These are phyloP conservation scores for Coleophora flavipennella DNA, from an alignment of 2,888 invertebrate genomes.

Conservation along the genomic window DNA sequence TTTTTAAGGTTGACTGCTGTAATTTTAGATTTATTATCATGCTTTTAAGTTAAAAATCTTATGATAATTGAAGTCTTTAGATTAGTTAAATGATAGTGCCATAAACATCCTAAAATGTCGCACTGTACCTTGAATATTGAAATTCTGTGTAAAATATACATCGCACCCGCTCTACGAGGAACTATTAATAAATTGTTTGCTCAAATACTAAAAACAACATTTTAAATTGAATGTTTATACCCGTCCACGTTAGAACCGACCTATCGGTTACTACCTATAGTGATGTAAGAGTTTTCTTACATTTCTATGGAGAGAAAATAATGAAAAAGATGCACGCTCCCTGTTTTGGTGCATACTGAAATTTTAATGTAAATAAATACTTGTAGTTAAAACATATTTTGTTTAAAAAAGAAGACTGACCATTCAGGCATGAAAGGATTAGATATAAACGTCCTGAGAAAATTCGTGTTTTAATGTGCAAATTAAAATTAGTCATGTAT, in stretches of 20 bases:
- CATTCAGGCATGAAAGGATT: conserved; percentile 61
- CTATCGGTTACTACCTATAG: too few species aligned
- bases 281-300: too few species aligned
- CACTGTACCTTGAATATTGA: conserved; percentile 27
- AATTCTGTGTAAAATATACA: too few species aligned
- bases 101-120: conserved; percentile 32
- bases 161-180: too few species aligned
- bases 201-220: too few species aligned
- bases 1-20: conserved; percentile 1
- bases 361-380: conserved; percentile 45
- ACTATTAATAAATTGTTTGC: too few species aligned
- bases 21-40: neutral
- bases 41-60: too few species aligned
- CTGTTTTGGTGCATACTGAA: too few species aligned
- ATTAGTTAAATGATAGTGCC: conserved; percentile 35
- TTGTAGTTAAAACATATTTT: conserved; percentile 48
- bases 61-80: neutral
- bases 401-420: conserved; percentile 71
- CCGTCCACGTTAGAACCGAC: too few species aligned
- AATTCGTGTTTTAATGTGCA: conserved; percentile 53
- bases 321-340: too few species aligned
- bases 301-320: too few species aligned
- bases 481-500: conserved; percentile 38
- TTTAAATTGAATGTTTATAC: too few species aligned
- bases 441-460: conserved; percentile 55